Conservation (phyloP, 1,140 invertebrate genomes). For the Panulirus ornatus region DNA sequence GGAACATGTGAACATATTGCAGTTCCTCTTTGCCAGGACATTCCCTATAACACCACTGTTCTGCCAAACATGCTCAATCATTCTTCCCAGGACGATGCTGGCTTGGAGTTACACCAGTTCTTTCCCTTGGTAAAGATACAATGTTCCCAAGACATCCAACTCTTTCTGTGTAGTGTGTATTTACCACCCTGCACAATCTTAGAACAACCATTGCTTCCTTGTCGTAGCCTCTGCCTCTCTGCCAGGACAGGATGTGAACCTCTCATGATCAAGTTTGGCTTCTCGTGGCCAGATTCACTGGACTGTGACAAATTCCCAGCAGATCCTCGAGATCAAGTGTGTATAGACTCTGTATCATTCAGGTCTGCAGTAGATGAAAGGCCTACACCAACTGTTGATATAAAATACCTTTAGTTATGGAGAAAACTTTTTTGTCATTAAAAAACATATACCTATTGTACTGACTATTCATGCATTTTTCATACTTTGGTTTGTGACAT, state of each 20-base stretch:
- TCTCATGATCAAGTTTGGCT: slow-evolving; percentile 95
- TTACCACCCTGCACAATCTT: slow-evolving; percentile 97
- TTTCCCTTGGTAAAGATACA: slow-evolving; percentile 96
- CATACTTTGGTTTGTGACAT: too few relatives aligned
- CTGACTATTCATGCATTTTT: too few relatives aligned
- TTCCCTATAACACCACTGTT: slow-evolving; percentile 96
- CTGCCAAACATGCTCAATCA: slow-evolving; percentile 97
- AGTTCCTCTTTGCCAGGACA: slow-evolving; percentile 90
- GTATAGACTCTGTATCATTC: too few relatives aligned
- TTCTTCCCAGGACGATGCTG: slow-evolving; percentile 96
- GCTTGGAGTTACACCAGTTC: slow-evolving; percentile 94
- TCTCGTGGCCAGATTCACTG: slow-evolving; percentile 94
- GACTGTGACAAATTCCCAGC: slow-evolving; percentile 95
- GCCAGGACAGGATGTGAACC: slow-evolving; percentile 92
- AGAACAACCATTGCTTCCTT: slow-evolving; percentile 93
- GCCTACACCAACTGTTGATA: too few relatives aligned
- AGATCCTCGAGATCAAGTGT: slow-evolving; percentile 83
- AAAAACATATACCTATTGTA: too few relatives aligned
- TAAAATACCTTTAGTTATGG: too few relatives aligned
- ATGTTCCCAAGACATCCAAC: slow-evolving; percentile 94
- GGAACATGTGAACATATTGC: slow-evolving; percentile 94
- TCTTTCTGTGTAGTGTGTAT: slow-evolving; percentile 97
- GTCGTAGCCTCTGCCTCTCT: slow-evolving; percentile 92
- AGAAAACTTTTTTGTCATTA: too few relatives aligned
- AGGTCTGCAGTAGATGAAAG: too few relatives aligned